phyloP scores from a whole-genome alignment of 2,797 vertebrate genomes.

The Phyllotis vaccarum region DNA sequence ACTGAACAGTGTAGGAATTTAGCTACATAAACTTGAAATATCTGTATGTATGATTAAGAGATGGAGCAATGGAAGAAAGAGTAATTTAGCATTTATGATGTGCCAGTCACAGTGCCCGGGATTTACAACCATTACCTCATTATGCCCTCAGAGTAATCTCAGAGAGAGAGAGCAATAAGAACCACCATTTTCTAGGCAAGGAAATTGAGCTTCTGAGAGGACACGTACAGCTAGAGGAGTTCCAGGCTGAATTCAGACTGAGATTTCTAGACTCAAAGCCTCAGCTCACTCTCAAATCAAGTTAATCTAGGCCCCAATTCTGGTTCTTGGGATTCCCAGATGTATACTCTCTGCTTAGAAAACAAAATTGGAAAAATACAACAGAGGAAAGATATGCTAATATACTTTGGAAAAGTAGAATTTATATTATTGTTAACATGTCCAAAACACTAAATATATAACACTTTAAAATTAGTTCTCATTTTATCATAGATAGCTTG shows the following conservation, averaged over 20 bases:
- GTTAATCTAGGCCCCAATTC: background rate
- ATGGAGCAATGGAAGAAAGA: background rate
- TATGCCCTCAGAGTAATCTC: background rate
- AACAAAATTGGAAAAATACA: background rate
- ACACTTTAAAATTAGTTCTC: background rate
- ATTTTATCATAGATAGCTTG: background rate
- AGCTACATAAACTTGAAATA: slow-evolving; percentile 45
- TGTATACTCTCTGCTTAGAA: background rate
- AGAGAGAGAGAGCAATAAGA: background rate
- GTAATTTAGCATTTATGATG: slow-evolving; percentile 29
- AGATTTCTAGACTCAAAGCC: background rate
- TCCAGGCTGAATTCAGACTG: background rate
- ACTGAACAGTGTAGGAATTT: background rate
- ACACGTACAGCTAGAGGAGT: background rate
- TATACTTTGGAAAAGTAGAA: background rate
- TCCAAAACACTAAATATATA: background rate
- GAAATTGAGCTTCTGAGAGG: background rate
- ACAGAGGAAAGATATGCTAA: background rate
- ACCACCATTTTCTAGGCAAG: background rate
- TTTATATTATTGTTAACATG: background rate
- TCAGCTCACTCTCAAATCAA: background rate
- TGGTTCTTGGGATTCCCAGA: background rate
- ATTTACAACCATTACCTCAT: slow-evolving; percentile 69
- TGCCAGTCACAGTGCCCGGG: background rate
- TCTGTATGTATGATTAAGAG: slow-evolving; percentile 37